Evolutionary conservation across 2,797 vertebrate genomes (phyloP), one percentile per base, ranked within the genome.

Genomic region (Pogoniulus pusillus): DNA sequence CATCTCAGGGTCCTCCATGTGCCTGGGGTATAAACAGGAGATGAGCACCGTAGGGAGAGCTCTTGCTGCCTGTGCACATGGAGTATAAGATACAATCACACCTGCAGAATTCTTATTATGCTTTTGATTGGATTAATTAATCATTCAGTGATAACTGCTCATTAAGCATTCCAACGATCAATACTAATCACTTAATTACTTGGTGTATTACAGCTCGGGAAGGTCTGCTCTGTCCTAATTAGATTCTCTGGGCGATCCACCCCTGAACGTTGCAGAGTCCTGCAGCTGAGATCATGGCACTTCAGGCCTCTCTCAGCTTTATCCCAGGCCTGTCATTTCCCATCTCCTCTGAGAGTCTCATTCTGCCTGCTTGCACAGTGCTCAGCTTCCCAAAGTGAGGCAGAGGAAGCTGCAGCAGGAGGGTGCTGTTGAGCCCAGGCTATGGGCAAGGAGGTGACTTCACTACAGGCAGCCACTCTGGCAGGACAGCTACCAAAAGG

Each of bases 131-230:
- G 85, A 85, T 90, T 94, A 95, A 96, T 96, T 91, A 96, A 94
- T 95, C 87, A 94, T 75, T 95, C 66, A 37, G 79, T 90, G 95
- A 93, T 95, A 95, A 94, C 72, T 53, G 82, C 93, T 96, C 94
- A 70, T 95, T 91, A 94, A 66, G 71, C 87, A 91, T 96, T 90
- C 93, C 74, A 87, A 84, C 87, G 62, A 96, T 96, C 95, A 96
- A 97, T 95, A 95, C 93, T 94, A 95, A 97, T 96, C 96, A 89
- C 95, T 94, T 95, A 96, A 97, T 97, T 96, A 95, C 91, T 92
- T 70, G 92, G 79, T 7, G 0, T 93, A 65, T 95, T 94, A 82
- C 74, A 85, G 66, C 51, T 77, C 6, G 43, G 65, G 87, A 91
- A 92, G 93, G 79, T 89, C 93, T 92, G 88, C 72, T 94, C 47